Evolutionary conservation across 2,888 invertebrate species (phyloP).

Genomic region (Andrena haemorrhoa): DNA sequence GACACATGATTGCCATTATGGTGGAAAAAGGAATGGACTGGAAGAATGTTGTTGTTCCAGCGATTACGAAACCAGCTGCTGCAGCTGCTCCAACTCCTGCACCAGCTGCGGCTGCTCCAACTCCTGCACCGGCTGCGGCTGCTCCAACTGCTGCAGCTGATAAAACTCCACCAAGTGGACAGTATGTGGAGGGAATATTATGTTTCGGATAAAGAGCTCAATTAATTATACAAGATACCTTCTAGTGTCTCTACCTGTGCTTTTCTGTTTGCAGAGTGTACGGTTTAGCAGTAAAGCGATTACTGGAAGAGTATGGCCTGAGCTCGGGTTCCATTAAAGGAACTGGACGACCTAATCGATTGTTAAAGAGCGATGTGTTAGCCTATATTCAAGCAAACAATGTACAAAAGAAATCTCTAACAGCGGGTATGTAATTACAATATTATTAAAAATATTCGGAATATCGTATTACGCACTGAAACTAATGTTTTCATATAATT

Average conservation of each 20-base stretch:
- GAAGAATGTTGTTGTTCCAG: slow-evolving; percentile 85
- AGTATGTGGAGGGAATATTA: slow-evolving; percentile 70
- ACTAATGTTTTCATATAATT: not conserved
- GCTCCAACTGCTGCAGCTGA: slow-evolving; percentile 36
- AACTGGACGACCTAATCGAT: slow-evolving; percentile 87
- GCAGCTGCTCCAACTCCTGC: slow-evolving; percentile 39
- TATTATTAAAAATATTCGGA: not conserved
- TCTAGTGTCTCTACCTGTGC: not conserved
- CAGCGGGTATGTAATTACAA: slow-evolving; percentile 28
- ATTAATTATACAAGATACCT: not conserved
- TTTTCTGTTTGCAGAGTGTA: slow-evolving; percentile 76
- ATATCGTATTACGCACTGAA: not conserved
- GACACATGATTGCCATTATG: slow-evolving; percentile 87
- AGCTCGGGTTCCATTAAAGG: slow-evolving; percentile 84
- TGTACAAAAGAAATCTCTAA: slow-evolving; percentile 82
- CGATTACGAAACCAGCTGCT: slow-evolving; percentile 52
- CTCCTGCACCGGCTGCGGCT: slow-evolving; percentile 38
- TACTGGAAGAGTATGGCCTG: slow-evolving; percentile 87
- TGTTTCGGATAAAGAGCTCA: not conserved
- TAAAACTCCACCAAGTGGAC: slow-evolving; percentile 73
- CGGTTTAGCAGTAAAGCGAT: slow-evolving; percentile 88
- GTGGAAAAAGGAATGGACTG: slow-evolving; percentile 88
- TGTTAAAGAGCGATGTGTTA: slow-evolving; percentile 88
- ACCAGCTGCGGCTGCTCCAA: slow-evolving; percentile 20
- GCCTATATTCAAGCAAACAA: slow-evolving; percentile 84